Percentiles rank a stretch among this genome's conserved stretches.
phyloP scores from a whole-genome alignment of 2,888 invertebrate species.

The Meteorus colon region DNA sequence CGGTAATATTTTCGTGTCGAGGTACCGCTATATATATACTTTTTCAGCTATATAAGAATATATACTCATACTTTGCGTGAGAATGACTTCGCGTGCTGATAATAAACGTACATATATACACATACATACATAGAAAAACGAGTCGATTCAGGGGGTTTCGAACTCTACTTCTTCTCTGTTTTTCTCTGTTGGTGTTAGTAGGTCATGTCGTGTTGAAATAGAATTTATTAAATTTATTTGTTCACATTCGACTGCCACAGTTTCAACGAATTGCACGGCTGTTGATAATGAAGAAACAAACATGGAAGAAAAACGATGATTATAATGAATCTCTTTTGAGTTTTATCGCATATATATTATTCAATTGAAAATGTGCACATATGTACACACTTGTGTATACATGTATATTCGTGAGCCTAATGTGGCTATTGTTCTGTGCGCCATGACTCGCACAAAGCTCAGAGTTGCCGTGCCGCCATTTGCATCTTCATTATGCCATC shows the following conservation, averaged over 20 bases:
- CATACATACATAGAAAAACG: slow-evolving; percentile 9
- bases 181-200: not conserved
- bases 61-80: slow-evolving; percentile 43
- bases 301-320: slow-evolving; percentile 6
- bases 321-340: slow-evolving; percentile 12
- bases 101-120: slow-evolving; percentile 32
- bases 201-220: slow-evolving; percentile 4
- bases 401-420: slow-evolving; percentile 26
- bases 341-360: not conserved
- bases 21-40: not conserved
- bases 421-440: slow-evolving; percentile 55
- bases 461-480: slow-evolving; percentile 60
- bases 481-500: slow-evolving; percentile 70
- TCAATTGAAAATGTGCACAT: not conserved
- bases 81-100: slow-evolving; percentile 50
- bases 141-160: slow-evolving; percentile 29
- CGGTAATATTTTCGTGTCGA: slow-evolving; percentile 20
- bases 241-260: slow-evolving; percentile 9
- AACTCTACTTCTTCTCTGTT: not conserved
- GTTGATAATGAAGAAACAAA: slow-evolving; percentile 9
- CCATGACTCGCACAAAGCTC: slow-evolving; percentile 51
- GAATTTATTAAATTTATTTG: slow-evolving; percentile 32
- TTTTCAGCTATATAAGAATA: not conserved
- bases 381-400: not conserved
- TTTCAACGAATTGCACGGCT: not conserved